phyloP scores from a whole-genome alignment of 53 echinoderm and acorn worm genomes.

The Crossaster papposus region DNA sequence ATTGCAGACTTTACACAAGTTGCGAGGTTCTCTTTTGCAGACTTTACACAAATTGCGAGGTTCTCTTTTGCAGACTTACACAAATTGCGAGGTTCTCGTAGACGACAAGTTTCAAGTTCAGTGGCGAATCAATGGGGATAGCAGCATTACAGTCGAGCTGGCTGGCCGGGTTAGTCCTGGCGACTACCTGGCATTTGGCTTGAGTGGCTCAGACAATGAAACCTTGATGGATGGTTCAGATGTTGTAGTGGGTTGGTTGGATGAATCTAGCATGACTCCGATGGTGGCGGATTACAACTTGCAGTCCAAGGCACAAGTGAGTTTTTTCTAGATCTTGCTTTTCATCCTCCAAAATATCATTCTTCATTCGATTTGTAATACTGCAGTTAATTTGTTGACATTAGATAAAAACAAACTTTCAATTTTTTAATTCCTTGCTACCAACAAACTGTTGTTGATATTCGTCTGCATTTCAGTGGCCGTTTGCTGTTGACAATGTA shows the following conservation, averaged over 20 bases:
- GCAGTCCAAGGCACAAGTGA: slow-evolving; percentile 68
- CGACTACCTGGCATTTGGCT: slow-evolving; percentile 82
- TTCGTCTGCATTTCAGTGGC: background rate
- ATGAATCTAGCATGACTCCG: slow-evolving; percentile 20
- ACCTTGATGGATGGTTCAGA: slow-evolving; percentile 79
- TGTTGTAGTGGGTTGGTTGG: slow-evolving; percentile 70
- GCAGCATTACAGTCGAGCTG: slow-evolving; percentile 55
- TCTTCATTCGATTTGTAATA: background rate
- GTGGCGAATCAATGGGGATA: slow-evolving; percentile 57
- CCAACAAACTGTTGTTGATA: background rate
- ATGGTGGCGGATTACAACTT: slow-evolving; percentile 69
- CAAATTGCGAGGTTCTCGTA: slow-evolving; percentile 67
- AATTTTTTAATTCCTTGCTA: background rate
- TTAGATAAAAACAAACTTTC: background rate
- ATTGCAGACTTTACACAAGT: slow-evolving; percentile 44
- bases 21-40: slow-evolving; percentile 61
- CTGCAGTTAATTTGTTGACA: background rate
- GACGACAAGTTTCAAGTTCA: slow-evolving; percentile 64
- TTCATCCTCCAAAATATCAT: too few species aligned
- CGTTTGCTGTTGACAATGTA: background rate
- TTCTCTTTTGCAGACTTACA: slow-evolving; percentile 30
- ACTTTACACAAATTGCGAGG: slow-evolving; percentile 64
- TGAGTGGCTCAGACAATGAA: slow-evolving; percentile 73
- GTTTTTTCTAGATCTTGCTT: background rate
- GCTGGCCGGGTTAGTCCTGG: slow-evolving; percentile 42